phyloP scores from a whole-genome alignment of 2,888 invertebrate genomes.

The Drosophila emarginata region DNA sequence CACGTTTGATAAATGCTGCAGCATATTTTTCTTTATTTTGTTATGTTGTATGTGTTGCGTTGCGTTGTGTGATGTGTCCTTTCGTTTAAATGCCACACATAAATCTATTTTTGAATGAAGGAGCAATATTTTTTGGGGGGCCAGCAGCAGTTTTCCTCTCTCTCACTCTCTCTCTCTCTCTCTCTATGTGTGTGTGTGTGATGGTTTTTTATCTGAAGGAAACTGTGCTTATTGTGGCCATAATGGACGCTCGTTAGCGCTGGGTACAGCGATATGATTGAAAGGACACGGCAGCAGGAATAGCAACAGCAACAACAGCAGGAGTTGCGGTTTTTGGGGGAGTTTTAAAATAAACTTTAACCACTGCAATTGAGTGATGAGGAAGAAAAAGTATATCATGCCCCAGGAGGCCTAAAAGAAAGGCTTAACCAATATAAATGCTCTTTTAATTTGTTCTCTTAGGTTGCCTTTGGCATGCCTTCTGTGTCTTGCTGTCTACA shows the following conservation, averaged over 20 bases:
- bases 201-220: slow-evolving; percentile 65
- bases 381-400: background rate
- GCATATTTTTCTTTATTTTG: slow-evolving; percentile 66
- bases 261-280: slow-evolving; percentile 19
- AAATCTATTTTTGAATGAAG: slow-evolving; percentile 80
- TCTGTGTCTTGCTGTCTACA: slow-evolving; percentile 21
- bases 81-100: slow-evolving; percentile 73
- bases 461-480: slow-evolving; percentile 2
- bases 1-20: slow-evolving; percentile 73
- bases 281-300: slow-evolving; percentile 9
- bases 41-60: slow-evolving; percentile 38
- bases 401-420: background rate
- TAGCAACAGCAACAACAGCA: slow-evolving; percentile 28
- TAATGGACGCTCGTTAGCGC: slow-evolving; percentile 79
- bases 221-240: slow-evolving; percentile 75
- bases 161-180: background rate
- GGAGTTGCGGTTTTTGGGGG: background rate
- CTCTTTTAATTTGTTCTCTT: slow-evolving; percentile 80
- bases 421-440: slow-evolving; percentile 81
- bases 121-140: slow-evolving; percentile 50
- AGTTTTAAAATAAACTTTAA: slow-evolving; percentile 29
- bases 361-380: slow-evolving; percentile 21
- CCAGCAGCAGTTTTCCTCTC: background rate
- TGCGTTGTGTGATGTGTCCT: slow-evolving; percentile 56
- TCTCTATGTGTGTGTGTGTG: slow-evolving; percentile 18